Evolutionary conservation across 30 jellyfish, hydroid and myxozoan genomes (phyloP), one percentile per base, ranked within the genome.

Genomic region (Aurelia coerulea): DNA sequence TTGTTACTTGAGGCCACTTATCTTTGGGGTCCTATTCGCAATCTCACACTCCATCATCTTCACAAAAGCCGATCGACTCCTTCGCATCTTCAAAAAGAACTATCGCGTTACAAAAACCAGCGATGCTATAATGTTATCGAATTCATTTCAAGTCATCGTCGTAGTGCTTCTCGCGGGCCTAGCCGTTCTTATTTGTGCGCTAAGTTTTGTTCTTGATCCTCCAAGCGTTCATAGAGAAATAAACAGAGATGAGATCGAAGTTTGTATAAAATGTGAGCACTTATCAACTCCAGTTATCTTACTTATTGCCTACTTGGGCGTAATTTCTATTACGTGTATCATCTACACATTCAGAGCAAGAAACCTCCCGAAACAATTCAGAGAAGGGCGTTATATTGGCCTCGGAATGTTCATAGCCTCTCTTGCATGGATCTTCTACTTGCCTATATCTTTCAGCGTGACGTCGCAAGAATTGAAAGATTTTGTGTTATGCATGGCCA

Each of bases 391-490:
- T 41, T 76, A 68, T 67, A 83, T 83, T n/a, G 89, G 86, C 31
- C 52, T 90, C 17, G 94, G 93, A 13, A 90, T 90, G 97, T 82
- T 90, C 65, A 83, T 89, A 31, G 81, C 70, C 63, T 65, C 86
- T 35, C 69, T 95, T 5, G 77, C 78, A 17, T 95, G 99, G 99
- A 63, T 81, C 52, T 71, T 80, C 95, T 86, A 78, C 56, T 78
- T 90, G 15, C 97, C 97, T 12, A 42, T 95, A 33, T 90, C 92
- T 41, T 62, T 80, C 78, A 90, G 97, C 76, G 69, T 66, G 32
- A 53, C 56, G 14, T 66, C 56, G 3, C 46, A 73, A 32, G 88
- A 62, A 54, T 13, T 67, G 62, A 62, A 17, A 18, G 85, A 74
- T 31, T 84, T 84, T 64, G 65, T 73, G 1, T 73, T 84, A 19